These are phyloP conservation scores for Netelia melanura DNA, from an alignment of 2,888 invertebrate species.

Conservation along the genomic window DNA sequence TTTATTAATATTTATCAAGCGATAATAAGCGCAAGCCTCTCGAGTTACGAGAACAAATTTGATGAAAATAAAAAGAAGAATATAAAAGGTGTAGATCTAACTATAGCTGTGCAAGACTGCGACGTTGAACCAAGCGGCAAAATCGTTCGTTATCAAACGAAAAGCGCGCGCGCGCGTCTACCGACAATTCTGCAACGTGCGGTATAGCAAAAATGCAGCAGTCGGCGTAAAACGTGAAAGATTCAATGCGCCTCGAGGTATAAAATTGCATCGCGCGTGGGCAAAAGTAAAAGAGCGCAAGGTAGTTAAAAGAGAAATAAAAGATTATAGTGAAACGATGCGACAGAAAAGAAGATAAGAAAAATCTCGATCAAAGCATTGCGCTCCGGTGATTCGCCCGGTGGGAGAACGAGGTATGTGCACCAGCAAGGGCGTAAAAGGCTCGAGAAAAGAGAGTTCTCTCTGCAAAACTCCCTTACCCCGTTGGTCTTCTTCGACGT, in stretches of 20 bases:
- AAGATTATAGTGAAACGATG: constrained; percentile 55
- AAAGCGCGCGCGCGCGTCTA: neutral
- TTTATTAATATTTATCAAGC: constrained; percentile 27
- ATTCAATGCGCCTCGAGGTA: constrained; percentile 49
- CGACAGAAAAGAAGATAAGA: constrained; percentile 47
- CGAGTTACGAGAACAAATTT: constrained; percentile 14
- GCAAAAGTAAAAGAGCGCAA: constrained; percentile 25
- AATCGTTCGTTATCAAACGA: constrained; percentile 32
- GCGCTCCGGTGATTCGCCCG: constrained; percentile 19
- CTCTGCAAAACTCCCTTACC: constrained; percentile 43
- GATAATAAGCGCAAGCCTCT: constrained; percentile 62
- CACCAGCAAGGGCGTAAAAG: constrained; percentile 60
- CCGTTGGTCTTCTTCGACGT: constrained; percentile 10
- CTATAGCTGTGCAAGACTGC: too few relatives aligned
- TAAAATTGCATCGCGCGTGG: constrained; percentile 59
- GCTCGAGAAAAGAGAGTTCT: constrained; percentile 49
- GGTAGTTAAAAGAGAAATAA: constrained; percentile 62
- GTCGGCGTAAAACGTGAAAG: constrained; percentile 47
- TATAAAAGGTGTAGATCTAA: constrained; percentile 10
- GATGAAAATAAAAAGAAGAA: constrained; percentile 8
- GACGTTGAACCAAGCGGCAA: constrained; percentile 36
- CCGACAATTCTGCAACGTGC: neutral
- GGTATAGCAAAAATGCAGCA: constrained; percentile 39
- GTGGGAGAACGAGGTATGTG: constrained; percentile 9
- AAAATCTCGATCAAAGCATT: constrained; percentile 61